These are phyloP conservation scores for Cardinalis cardinalis DNA, from an alignment of 2,113 vertebrate species.

Conservation along the genomic window DNA sequence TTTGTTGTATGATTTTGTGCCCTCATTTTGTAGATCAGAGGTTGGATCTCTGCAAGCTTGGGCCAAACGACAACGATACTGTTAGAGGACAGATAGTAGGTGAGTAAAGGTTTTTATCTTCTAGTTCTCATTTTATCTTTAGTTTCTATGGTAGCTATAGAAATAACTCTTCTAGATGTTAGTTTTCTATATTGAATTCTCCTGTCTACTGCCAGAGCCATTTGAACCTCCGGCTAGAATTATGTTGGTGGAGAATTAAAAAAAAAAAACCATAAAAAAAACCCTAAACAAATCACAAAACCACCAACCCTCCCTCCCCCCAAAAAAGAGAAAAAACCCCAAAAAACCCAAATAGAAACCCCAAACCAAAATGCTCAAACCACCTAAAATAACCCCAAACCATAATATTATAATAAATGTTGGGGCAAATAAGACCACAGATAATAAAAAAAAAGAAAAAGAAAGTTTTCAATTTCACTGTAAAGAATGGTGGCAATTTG, in stretches of 20 bases:
- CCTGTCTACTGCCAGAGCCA: neutral
- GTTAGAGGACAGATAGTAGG: constrained; percentile 96
- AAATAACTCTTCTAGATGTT: neutral
- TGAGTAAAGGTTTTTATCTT: constrained; percentile 70
- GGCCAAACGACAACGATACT: constrained; percentile 94
- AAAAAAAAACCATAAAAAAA: neutral
- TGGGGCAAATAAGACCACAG: neutral
- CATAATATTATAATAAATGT: neutral
- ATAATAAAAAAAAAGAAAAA: neutral
- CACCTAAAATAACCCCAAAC: fast-evolving
- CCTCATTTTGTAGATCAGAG: constrained; percentile 84
- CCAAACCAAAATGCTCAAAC: neutral
- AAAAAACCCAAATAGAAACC: neutral
- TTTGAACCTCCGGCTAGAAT: neutral
- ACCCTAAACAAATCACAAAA: too few species aligned
- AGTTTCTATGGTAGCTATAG: neutral
- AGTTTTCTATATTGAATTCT: neutral
- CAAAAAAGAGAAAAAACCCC: neutral
- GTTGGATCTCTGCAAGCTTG: constrained; percentile 93
- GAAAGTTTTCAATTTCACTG: neutral
- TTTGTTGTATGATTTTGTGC: neutral
- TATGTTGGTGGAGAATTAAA: neutral
- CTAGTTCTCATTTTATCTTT: neutral
- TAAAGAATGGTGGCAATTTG: neutral
- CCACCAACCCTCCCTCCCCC: too few species aligned